Evolutionary conservation across 2,888 invertebrate species (phyloP), one percentile per base, ranked within the genome.

Genomic region (Drosophila testacea): DNA sequence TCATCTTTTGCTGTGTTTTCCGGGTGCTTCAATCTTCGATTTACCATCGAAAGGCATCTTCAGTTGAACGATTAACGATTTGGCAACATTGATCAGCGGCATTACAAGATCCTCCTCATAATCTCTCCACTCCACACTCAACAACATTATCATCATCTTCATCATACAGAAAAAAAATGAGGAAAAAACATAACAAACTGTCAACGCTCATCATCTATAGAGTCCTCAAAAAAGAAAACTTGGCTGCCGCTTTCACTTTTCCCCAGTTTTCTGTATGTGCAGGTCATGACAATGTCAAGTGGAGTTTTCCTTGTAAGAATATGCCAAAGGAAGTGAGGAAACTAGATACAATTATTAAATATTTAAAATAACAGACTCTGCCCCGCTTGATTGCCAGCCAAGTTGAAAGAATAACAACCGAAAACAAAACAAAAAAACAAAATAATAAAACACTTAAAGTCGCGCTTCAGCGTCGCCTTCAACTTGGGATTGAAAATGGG

Each of bases 321-420:
- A 71, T 77, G 80, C 63, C 63, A 59, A 44, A 69, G 76, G 79
- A 87, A 87, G 73, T 69, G 67, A 63, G 56, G 83, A 84, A 83
- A 83, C 83, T 87, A 81, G 83, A 83, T 83, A 83, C 83, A 83
- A 89, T 89, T 83, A 83, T 83, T 89, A 83, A 83, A 87, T 83
- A 84, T 89, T 84, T 89, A 87, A 89, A 79, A 89, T 54, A 84
- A 84, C 85, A 87, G 4, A 38, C 46, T 69, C 59, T 61, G 41
- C 46, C 64, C 55, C 38, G 27, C 38, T 41, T 62, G 55, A 48
- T 55, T 50, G 51, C 52, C 70, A 59, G 22, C 22, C 22, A 32
- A 60, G 69, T 64, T 64, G 75, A 75, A 57, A 59, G 59, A 36
- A 52, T 11, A 42, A 16, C 46, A 55, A 16, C 10, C n/a, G 38